Evolutionary conservation across 2,888 invertebrate species (phyloP).

Genomic region (Stenotaenia linearis): DNA sequence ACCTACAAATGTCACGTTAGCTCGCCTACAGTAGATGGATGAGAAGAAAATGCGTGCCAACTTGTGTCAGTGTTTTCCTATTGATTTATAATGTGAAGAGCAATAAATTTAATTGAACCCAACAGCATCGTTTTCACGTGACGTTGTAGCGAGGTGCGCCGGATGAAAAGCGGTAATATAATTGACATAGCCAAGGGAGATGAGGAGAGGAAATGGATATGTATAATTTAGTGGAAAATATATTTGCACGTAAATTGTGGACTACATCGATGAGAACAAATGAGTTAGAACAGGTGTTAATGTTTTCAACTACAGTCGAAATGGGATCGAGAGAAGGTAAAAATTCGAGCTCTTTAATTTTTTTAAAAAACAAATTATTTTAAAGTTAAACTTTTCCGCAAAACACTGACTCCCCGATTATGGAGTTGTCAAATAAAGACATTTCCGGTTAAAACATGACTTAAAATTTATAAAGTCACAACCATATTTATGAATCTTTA

Average conservation of each 20-base stretch:
- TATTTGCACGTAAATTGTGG: conserved; percentile 10
- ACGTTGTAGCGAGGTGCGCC: neutral
- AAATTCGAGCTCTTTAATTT: no score
- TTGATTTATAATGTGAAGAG: neutral
- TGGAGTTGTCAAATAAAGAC: no score
- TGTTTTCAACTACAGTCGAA: neutral
- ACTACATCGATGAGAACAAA: conserved; percentile 7
- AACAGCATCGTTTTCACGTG: neutral
- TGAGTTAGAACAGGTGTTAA: neutral
- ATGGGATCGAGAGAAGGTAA: no score
- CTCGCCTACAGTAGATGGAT: neutral
- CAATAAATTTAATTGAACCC: conserved; percentile 13
- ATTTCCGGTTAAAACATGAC: no score
- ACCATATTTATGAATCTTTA: no score
- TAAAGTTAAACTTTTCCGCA: no score
- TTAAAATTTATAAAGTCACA: no score
- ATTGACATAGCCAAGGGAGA: conserved; percentile 20
- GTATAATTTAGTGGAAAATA: conserved; percentile 7
- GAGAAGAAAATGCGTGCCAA: neutral
- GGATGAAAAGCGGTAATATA: conserved; percentile 19
- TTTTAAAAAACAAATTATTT: neutral
- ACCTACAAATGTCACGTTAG: neutral
- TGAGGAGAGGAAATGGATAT: conserved; percentile 6
- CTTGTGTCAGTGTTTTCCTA: neutral
- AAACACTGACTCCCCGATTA: no score